Conservation (phyloP, 2,797 vertebrate species). For the Catharus ustulatus region DNA sequence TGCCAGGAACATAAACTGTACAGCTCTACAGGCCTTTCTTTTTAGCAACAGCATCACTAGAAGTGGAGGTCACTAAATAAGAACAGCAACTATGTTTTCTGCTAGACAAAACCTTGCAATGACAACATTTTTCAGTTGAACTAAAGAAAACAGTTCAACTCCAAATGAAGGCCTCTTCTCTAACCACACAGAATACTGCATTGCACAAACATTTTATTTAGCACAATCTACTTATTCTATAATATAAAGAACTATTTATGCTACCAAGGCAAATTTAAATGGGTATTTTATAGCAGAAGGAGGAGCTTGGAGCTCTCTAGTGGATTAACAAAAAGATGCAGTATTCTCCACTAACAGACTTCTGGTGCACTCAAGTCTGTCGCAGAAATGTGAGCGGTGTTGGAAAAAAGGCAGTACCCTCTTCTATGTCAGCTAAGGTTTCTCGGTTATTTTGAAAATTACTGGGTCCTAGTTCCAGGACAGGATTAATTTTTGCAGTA, state of each 20-base stretch:
- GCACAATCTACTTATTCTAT: background rate
- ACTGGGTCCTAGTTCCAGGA: background rate
- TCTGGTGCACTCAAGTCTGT: background rate
- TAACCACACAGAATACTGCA: background rate
- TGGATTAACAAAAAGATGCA: background rate
- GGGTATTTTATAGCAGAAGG: background rate
- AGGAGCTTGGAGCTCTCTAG: slow-evolving; percentile 19
- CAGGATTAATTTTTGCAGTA: background rate
- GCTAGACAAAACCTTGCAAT: background rate
- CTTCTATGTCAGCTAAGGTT: background rate
- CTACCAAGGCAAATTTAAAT: background rate
- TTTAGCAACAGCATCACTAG: background rate
- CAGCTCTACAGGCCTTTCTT: background rate
- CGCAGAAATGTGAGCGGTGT: background rate
- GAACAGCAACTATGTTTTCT: background rate
- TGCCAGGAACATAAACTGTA: background rate
- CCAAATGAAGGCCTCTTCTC: background rate
- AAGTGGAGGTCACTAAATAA: background rate
- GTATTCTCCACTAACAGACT: background rate
- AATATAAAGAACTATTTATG: background rate
- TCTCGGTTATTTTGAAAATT: background rate
- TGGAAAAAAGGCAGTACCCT: background rate
- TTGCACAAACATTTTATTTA: background rate
- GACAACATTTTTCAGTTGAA: background rate
- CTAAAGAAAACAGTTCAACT: background rate